Evolutionary conservation across 1,140 invertebrate genomes (phyloP), one percentile per base, ranked within the genome.

Genomic region (Trinorchestia longiramus): DNA sequence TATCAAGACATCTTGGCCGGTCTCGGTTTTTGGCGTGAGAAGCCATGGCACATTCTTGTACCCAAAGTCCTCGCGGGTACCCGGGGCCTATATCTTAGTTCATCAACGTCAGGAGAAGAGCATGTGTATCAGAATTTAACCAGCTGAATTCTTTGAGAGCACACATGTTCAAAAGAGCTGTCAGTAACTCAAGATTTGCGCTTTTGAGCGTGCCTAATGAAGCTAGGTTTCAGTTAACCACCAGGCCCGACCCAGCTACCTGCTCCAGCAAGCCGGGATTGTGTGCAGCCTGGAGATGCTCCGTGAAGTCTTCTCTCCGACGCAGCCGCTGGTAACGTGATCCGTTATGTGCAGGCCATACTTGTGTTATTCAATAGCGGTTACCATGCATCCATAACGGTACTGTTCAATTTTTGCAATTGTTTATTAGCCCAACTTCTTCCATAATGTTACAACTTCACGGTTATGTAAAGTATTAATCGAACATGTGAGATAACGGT

Each of bases 81-180:
- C 1, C 43, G 11, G 41, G 28, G 92, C 8, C 92, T 36, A 47
- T 94, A 94, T 94, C 92, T 94, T 43, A 94, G 44, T n/a, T 94
- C 92, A 94, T 94, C 92, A 94, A 94, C 92, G 92, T 94, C 92
- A 94, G 0, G 43, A 40, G 8, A 94, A 94, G 43, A 44, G 92
- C 92, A 94, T 94, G 92, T 94, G 92, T 94, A 94, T 43, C 92
- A 94, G 92, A 44, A 94, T 94, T 94, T 94, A 94, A 94, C 92
- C 92, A 94, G 43, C 92, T n/a, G 92, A 40, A 94, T 94, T 94
- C 92, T 94, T 94, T 94, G 92, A 47, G 44, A 94, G 92, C 44
- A 94, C 92, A 94, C 92, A 94, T 94, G 92, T 47, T 94, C 92
- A 94, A 94, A 94, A 94, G 92, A 94, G 43, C 92, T 36, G 92